Evolutionary conservation across 2,113 vertebrate genomes (phyloP).

Genomic region (Podilymbus podiceps): DNA sequence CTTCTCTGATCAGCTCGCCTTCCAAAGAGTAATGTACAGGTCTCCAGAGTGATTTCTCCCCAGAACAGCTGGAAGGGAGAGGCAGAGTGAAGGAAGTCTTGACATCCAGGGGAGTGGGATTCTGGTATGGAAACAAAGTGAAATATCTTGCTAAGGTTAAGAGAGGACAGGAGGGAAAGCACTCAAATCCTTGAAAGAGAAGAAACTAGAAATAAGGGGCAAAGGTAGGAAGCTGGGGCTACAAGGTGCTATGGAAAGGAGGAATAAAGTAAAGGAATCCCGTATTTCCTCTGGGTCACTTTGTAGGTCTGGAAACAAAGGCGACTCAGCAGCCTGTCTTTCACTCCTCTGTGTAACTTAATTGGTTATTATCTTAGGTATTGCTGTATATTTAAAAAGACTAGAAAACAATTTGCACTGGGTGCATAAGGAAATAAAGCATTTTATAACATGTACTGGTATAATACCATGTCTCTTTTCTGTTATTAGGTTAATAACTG

Average conservation of each 20-base stretch:
- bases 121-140: not conserved
- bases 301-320: not conserved
- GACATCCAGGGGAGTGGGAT: not conserved
- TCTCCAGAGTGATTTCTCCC: not conserved
- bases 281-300: not conserved
- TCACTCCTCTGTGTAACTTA: not conserved
- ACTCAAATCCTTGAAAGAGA: not conserved
- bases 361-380: not conserved
- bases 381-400: not conserved
- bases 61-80: not conserved
- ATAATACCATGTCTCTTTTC: not conserved
- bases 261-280: not conserved
- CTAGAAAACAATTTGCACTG: not conserved
- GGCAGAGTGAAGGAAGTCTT: not conserved
- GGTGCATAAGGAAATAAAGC: not conserved
- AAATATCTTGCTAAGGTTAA: not conserved
- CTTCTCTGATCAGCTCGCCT: not conserved
- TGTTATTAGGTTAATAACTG: not conserved
- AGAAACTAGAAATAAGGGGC: not conserved
- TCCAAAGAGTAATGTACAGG: accelerated
- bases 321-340: not conserved
- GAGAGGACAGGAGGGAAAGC: not conserved
- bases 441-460: not conserved
- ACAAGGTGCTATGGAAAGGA: not conserved
- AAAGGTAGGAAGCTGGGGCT: not conserved